Percentiles rank a stretch among this genome's conserved stretches.
phyloP scores from a whole-genome alignment of 1,140 invertebrate genomes.

The Lordiphosa collinella region DNA sequence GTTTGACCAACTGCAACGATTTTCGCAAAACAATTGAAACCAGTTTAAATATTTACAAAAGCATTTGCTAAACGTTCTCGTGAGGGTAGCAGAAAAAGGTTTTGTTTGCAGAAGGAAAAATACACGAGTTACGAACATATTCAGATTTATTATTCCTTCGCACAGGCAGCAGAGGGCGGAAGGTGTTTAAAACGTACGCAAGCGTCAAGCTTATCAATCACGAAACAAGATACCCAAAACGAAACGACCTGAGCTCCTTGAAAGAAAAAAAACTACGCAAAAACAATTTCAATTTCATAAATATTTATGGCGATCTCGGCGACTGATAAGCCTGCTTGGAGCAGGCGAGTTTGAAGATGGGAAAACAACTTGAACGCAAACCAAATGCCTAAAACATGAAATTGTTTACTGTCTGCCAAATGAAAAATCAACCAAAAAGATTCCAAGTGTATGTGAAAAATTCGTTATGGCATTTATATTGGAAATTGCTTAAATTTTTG shows the following conservation, averaged over 20 bases:
- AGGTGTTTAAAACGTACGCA: too few species aligned
- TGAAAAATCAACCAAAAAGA: background rate
- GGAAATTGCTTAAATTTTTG: slow-evolving; percentile 2
- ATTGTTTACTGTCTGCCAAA: background rate
- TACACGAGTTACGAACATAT: background rate
- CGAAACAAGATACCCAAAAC: background rate
- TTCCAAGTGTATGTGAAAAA: too few species aligned
- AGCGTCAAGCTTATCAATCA: background rate
- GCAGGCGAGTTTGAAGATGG: slow-evolving; percentile 6
- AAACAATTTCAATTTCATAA: slow-evolving; percentile 6
- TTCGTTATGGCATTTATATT: background rate
- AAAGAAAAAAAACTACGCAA: background rate
- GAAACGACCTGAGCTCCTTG: background rate
- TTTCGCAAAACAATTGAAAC: slow-evolving; percentile 67
- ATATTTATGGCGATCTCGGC: slow-evolving; percentile 7
- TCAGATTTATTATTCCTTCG: background rate
- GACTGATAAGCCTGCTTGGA: slow-evolving; percentile 1
- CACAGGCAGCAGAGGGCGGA: background rate
- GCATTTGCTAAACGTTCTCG: slow-evolving; percentile 56
- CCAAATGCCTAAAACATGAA: slow-evolving; percentile 5
- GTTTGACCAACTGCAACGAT: slow-evolving; percentile 79
- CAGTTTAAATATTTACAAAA: slow-evolving; percentile 73
- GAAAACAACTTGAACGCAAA: slow-evolving; percentile 2
- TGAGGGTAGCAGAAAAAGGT: slow-evolving; percentile 40
- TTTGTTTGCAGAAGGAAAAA: slow-evolving; percentile 54